Conservation (phyloP, 2,797 vertebrate genomes). For the Petrocephalus schoutedeni region DNA sequence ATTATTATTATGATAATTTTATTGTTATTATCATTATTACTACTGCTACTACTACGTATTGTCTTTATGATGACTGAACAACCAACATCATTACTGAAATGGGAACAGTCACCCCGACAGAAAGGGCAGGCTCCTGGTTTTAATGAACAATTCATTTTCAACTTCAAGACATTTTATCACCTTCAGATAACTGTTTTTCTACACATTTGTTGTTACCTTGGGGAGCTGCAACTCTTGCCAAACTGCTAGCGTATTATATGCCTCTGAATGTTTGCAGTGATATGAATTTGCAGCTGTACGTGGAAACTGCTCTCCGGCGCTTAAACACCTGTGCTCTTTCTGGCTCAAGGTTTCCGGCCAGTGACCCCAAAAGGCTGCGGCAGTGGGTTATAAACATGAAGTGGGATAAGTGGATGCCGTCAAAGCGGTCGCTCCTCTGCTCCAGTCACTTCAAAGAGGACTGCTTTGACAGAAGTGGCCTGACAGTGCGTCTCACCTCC, state of each 20-base stretch:
- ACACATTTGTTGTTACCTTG: neutral
- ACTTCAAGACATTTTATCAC: neutral
- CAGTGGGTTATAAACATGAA: conserved; percentile 15
- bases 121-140: neutral
- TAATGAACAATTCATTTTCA: neutral
- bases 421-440: conserved; percentile 4
- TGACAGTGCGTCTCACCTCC: neutral
- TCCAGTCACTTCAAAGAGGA: conserved; percentile 14
- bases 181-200: neutral
- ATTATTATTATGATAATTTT: neutral
- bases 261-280: neutral
- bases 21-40: neutral
- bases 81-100: neutral
- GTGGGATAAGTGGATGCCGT: conserved; percentile 11
- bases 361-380: conserved; percentile 4
- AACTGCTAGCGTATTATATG: neutral
- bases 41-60: neutral
- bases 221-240: neutral
- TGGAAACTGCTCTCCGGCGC: neutral
- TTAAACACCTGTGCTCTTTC: neutral
- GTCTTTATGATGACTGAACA: neutral
- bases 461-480: conserved; percentile 8
- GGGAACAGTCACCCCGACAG: neutral
- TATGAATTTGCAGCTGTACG: neutral
- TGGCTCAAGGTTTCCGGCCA: conserved; percentile 11